These are phyloP conservation scores for Pangasius sanitwongsei DNA, from an alignment of 2,797 vertebrate species.

Conservation along the genomic window DNA sequence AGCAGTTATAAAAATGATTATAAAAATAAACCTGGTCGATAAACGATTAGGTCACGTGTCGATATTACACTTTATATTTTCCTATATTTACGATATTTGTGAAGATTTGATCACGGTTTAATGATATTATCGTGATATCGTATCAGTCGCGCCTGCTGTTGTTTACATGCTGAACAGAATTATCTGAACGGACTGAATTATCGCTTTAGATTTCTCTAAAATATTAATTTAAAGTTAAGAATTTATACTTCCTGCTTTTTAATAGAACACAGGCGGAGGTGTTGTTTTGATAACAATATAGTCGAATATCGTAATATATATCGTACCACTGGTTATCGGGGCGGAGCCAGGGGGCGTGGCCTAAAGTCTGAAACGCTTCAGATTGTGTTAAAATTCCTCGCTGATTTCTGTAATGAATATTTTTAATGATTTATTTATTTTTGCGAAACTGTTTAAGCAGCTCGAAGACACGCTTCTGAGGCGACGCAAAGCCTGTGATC, in stretches of 20 bases:
- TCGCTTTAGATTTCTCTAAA: no score
- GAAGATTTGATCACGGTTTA: not conserved
- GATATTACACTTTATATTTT: not conserved
- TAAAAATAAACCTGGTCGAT: not conserved
- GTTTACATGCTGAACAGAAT: not conserved
- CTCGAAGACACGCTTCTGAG: not conserved
- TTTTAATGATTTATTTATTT: not conserved
- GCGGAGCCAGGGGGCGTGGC: not conserved
- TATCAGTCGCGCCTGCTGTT: not conserved
- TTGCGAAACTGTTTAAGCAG: no score
- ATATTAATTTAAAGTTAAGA: no score
- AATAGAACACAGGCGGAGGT: not conserved
- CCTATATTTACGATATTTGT: not conserved
- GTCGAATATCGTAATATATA: not conserved
- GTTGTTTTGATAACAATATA: not conserved
- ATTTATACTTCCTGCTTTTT: no score
- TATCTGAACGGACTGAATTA: no score
- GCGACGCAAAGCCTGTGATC: not conserved
- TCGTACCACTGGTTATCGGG: not conserved
- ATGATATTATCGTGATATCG: not conserved
- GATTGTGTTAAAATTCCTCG: not conserved
- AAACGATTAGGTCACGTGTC: not conserved
- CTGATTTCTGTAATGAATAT: not conserved
- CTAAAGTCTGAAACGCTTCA: not conserved
- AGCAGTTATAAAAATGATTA: not conserved